phyloP scores from a whole-genome alignment of 2,113 vertebrate species.

The Thermophis baileyi region DNA sequence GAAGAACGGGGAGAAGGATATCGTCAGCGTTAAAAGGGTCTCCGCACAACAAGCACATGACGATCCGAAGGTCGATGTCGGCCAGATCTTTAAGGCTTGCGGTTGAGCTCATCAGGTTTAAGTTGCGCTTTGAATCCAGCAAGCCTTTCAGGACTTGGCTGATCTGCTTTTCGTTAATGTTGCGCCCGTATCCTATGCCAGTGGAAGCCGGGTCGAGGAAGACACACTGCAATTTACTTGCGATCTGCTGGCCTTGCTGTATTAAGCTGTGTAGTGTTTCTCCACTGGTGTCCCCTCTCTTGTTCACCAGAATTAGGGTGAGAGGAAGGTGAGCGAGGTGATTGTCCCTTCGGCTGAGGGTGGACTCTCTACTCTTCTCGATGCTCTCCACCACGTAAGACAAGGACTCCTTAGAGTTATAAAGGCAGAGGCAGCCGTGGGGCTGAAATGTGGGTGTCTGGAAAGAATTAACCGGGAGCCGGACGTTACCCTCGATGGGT shows the following conservation, averaged over 20 bases:
- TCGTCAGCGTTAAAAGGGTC: conserved; percentile 86
- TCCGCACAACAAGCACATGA: conserved; percentile 94
- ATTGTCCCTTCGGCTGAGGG: conserved; percentile 80
- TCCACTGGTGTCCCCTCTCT: conserved; percentile 85
- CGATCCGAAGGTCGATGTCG: conserved; percentile 84
- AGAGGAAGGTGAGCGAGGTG: conserved; percentile 80
- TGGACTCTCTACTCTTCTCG: conserved; percentile 87
- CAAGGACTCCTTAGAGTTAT: conserved; percentile 95
- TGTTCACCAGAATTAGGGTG: conserved; percentile 86
- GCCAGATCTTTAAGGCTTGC: conserved; percentile 78
- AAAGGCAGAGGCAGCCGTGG: conserved; percentile 94
- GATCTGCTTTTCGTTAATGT: conserved; percentile 90
- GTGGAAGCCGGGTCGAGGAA: conserved; percentile 88
- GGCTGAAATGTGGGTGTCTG: conserved; percentile 93
- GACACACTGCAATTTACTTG: conserved; percentile 84
- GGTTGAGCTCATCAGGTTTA: conserved; percentile 70
- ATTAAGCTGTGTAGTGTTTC: conserved; percentile 91
- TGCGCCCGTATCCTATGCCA: conserved; percentile 85
- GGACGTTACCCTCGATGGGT: conserved; percentile 94
- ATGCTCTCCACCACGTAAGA: conserved; percentile 93
- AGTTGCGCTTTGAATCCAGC: conserved; percentile 80
- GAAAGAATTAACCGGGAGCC: conserved; percentile 94
- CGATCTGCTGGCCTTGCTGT: conserved; percentile 88
- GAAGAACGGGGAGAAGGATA: conserved; percentile 83
- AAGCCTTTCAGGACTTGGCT: conserved; percentile 84